phyloP scores from a whole-genome alignment of 2,797 vertebrate genomes.

The Eospalax fontanierii region DNA sequence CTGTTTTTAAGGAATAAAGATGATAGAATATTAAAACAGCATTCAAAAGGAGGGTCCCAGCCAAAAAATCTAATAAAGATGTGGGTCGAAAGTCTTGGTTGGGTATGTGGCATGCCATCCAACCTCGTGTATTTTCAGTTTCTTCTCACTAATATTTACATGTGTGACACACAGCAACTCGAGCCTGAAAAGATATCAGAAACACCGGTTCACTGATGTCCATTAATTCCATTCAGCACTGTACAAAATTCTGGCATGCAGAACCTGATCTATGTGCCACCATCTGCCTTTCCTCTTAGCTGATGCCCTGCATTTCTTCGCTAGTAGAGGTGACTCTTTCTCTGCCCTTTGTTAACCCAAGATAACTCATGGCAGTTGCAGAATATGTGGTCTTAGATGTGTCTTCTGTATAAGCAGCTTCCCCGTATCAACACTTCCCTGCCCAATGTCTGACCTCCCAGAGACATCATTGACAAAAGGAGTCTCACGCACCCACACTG shows the following conservation, averaged over 20 bases:
- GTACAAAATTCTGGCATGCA: neutral
- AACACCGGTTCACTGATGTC: conserved; percentile 35
- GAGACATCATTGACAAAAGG: neutral
- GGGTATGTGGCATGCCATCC: conserved; percentile 29
- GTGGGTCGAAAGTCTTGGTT: conserved; percentile 45
- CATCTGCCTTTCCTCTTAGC: neutral
- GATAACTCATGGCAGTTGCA: neutral
- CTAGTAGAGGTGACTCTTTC: neutral
- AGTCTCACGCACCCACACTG: neutral
- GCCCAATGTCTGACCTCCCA: neutral
- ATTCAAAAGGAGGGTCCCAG: conserved; percentile 66
- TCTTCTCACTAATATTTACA: neutral
- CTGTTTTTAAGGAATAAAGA: conserved; percentile 78
- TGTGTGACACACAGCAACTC: neutral
- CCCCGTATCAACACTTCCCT: neutral
- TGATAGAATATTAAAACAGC: conserved; percentile 72
- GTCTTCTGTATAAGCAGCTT: neutral
- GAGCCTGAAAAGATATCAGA: neutral
- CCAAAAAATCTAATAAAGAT: conserved; percentile 66
- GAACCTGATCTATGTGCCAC: neutral
- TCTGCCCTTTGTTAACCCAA: neutral
- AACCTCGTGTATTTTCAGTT: neutral
- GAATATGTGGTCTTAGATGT: neutral
- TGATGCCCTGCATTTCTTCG: neutral
- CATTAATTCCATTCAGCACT: neutral